Evolutionary conservation across 2,113 vertebrate genomes (phyloP).

Genomic region (Eudyptes chrysolophus): DNA sequence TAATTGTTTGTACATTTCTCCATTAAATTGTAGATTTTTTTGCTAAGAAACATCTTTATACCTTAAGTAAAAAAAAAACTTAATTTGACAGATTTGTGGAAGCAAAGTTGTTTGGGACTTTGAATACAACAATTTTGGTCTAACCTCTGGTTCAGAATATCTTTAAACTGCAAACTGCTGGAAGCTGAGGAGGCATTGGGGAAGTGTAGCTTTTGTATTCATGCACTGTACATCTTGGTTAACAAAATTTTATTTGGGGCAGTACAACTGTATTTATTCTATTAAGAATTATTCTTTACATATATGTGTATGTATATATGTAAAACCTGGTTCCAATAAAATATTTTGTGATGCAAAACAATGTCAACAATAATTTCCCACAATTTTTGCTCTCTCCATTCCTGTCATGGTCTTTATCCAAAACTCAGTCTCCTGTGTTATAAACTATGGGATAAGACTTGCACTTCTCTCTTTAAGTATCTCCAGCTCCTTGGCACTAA

Average conservation of each 20-base stretch:
- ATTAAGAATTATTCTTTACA: neutral
- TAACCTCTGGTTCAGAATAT: neutral
- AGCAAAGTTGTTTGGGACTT: neutral
- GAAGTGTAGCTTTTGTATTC: neutral
- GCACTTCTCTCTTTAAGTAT: neutral
- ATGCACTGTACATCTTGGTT: neutral
- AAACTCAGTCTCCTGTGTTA: neutral
- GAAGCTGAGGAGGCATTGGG: neutral
- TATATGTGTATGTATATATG: neutral
- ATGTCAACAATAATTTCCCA: neutral
- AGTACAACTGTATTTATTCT: neutral
- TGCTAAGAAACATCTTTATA: neutral
- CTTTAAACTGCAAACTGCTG: neutral
- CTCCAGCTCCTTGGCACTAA: neutral
- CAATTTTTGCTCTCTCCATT: neutral
- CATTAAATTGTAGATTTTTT: neutral
- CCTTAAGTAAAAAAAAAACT: neutral
- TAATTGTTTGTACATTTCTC: neutral
- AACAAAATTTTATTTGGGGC: neutral
- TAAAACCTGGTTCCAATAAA: neutral
- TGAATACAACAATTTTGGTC: neutral
- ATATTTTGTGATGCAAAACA: neutral
- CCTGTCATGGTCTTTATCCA: neutral
- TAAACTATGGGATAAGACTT: neutral
- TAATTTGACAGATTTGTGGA: neutral